These are phyloP conservation scores for Holothuria glaberrima DNA, from an alignment of 35 echinoderm and acorn worm species.

Conservation along the genomic window DNA sequence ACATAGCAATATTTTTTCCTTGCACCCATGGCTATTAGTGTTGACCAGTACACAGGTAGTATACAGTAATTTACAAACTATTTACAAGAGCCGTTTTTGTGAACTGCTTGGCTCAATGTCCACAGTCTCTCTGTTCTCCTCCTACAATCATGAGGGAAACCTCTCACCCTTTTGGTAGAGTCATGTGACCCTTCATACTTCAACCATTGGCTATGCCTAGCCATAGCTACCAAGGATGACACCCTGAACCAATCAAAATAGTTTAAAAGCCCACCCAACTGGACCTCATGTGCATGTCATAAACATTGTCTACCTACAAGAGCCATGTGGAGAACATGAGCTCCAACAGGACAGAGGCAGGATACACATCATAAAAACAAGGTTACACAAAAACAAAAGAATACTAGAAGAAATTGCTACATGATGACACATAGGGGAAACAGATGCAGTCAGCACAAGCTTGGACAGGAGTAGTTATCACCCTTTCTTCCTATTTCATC, in stretches of 20 bases:
- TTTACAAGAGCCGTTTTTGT: neutral
- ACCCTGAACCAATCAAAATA: too few relatives aligned
- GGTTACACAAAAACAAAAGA: neutral
- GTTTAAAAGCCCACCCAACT: neutral
- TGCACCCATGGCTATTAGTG: too few relatives aligned
- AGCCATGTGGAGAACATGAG: neutral
- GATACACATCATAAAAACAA: neutral
- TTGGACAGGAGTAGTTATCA: too few relatives aligned
- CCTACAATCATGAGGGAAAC: neutral
- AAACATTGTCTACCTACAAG: neutral
- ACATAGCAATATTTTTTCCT: neutral
- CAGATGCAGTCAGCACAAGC: too few relatives aligned
- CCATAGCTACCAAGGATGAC: neutral
- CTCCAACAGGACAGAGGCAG: too few relatives aligned
- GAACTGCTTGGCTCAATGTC: neutral
- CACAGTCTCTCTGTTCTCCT: neutral
- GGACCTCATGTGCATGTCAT: neutral
- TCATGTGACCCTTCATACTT: neutral
- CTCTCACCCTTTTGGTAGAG: too few relatives aligned
- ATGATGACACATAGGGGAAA: too few relatives aligned
- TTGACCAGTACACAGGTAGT: too few relatives aligned
- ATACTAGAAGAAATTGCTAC: neutral
- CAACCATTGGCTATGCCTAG: conserved; percentile 1
- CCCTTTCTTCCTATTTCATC: too few relatives aligned
- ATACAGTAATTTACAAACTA: too few relatives aligned